A percentile compares a stretch with the other conserved stretches of the same genome.
phyloP scores from a whole-genome alignment of 2,113 vertebrate genomes.

The Callospermophilus lateralis region DNA sequence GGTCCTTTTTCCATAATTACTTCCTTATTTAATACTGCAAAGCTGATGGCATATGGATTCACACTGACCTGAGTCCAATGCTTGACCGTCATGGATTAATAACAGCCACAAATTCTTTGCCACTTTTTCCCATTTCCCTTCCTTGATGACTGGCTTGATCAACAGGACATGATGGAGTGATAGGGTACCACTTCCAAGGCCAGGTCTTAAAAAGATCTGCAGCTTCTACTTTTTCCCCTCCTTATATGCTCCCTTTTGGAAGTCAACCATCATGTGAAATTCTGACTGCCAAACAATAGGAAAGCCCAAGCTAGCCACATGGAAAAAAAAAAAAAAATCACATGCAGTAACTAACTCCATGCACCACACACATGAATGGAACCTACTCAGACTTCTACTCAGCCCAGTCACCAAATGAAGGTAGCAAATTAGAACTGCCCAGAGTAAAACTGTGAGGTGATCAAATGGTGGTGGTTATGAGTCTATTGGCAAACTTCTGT shows the following conservation, averaged over 20 bases:
- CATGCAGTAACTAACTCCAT: not conserved
- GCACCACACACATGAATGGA: not conserved
- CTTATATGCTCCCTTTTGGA: not conserved
- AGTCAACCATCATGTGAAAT: not conserved
- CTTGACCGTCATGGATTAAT: not conserved
- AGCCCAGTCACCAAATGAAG: not conserved
- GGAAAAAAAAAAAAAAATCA: not conserved
- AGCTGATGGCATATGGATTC: not conserved
- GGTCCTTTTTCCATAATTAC: not conserved
- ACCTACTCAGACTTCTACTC: not conserved
- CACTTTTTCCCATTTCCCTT: not conserved
- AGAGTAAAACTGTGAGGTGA: not conserved
- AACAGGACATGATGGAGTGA: not conserved
- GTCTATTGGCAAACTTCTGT: not conserved
- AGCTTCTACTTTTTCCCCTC: not conserved
- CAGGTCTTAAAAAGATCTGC: not conserved
- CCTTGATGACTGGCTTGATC: not conserved
- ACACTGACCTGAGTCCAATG: not conserved
- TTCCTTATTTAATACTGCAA: not conserved
- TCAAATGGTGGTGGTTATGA: not conserved
- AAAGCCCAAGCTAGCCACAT: not conserved
- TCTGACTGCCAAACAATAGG: not conserved
- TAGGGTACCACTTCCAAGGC: not conserved
- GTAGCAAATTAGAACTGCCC: not conserved
- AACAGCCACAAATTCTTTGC: not conserved